Evolutionary conservation across 2,888 invertebrate species (phyloP), one percentile per base, ranked within the genome.

Genomic region (Diarsia mendica): DNA sequence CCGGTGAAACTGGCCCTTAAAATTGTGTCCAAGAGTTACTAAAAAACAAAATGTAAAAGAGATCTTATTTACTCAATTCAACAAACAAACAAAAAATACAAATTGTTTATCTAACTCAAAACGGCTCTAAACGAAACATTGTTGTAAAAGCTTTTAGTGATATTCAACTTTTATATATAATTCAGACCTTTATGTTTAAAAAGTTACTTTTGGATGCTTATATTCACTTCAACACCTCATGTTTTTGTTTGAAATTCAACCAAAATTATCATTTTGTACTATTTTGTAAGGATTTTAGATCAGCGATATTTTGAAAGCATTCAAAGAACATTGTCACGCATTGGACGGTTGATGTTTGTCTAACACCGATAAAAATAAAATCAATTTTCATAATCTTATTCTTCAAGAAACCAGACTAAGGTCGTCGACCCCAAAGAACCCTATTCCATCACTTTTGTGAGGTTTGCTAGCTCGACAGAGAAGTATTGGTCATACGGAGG

Each of bases 111-210:
- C 13, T 74, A 65, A 64, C 64, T 23, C 10, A 28, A 48, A 28
- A 23, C 23, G 18, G 4, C 6, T 51, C 15, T 9, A 46, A 66
- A 70, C 8, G 64, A 44, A 58, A 61, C 33, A 46, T 72, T 33
- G 18, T 11, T 69, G 8, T 63, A 53, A 71, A 83, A 83, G 84
- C 71, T 83, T 80, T 80, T 70, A 80, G 44, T 69, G 48, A 77
- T 66, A 4, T 4, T 4, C 8, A 60, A 77, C 64, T 23, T 65
- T 23, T 48, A 49, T 49, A 20, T 53, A 46, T 66, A 83, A 78
- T 69, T 51, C 66, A 20, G 13, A 2, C 9, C 20, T 70, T 64
- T 83, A n/a, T 33, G 61, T 23, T 74, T 20, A 33, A 0, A 44
- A 79, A 61, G 18, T 64, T 68, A 66, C 60, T 66, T 80, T 44